Base-by-base conservation (phyloP, 1,140 invertebrate species). In the Ylistrum balloti region DNA sequence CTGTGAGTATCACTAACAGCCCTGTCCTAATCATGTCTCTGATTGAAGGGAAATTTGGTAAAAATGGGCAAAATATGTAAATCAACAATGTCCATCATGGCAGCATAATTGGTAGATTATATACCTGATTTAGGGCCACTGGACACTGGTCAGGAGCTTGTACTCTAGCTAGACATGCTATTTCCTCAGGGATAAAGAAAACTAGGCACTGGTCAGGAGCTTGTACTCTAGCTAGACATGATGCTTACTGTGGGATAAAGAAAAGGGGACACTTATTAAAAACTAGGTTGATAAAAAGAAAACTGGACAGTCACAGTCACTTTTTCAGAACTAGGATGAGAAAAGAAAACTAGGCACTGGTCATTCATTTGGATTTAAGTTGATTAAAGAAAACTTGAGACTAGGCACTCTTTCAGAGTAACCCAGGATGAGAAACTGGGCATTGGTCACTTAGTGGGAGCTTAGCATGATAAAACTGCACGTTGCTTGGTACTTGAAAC, bases 51-150 rank as follows among this genome's bases (percentile, higher is more conserved):
- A 74, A 28, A 74, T 28, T 74, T 1, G n/a, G 22, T 74, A 22
- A 28, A 28, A 74, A 74, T 74, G 56, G 56, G 56, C 56, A 74
- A 74, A 74, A 74, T 74, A 74, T 74, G 56, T 74, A 74, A 74
- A 74, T 74, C 56, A 74, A 28, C 56, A 74, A 28, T 5, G 56
- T 74, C n/a, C 56, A 74, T 74, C 56, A 74, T 74, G n/a, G 56
- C n/a, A 9, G 56, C 1, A 74, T n/a, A 74, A 74, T 74, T 74
- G 56, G 56, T n/a, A 74, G 56, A 74, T 74, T 74, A 74, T 74
- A n/a, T 5, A 74, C 22, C 45, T n/a, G 56, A 74, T 74, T 9
- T 22, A 74, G 56, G n/a, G 56, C 22, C 56, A 74, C 56, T 28
- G 56, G 56, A 28, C 56, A 74, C 56, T 74, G 9, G 22, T n/a